Evolutionary conservation across 2,888 invertebrate genomes (phyloP).

Genomic region (Lasioglossum leucozonium): DNA sequence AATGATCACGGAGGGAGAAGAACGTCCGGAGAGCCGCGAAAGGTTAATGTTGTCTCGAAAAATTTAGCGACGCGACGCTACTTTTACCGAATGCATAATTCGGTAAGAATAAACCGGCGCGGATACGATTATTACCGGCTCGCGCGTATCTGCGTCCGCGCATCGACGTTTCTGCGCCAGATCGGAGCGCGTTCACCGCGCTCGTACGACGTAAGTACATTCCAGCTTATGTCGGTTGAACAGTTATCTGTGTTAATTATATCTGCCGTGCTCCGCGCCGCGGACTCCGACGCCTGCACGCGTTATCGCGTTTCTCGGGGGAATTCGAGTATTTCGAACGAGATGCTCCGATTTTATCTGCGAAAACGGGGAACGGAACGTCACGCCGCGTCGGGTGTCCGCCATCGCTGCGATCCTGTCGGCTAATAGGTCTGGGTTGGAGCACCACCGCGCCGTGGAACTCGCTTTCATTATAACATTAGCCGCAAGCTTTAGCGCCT

Average conservation of each 20-base stretch:
- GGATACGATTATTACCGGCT: conserved; percentile 17
- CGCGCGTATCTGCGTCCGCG: background rate
- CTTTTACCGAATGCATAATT: conserved; percentile 7
- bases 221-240: conserved; percentile 21
- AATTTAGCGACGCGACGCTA: background rate
- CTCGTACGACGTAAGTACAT: conserved; percentile 45
- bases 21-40: background rate
- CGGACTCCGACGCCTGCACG: background rate
- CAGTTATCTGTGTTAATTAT: conserved; percentile 56
- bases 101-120: conserved; percentile 3
- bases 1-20: background rate
- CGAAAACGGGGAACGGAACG: background rate
- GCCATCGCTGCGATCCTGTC: background rate
- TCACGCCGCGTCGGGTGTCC: background rate
- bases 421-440: background rate
- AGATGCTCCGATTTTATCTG: background rate
- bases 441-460: background rate
- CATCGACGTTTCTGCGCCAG: conserved; percentile 16
- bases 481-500: background rate
- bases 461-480: background rate
- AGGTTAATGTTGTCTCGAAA: background rate
- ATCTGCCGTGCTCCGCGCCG: conserved; percentile 35
- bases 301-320: conserved; percentile 31
- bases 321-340: conserved; percentile 16
- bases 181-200: conserved; percentile 22